A percentile compares a stretch with the other conserved stretches of the same genome.
These are phyloP conservation scores for Lycodopsis pacificus DNA, from an alignment of 2,797 vertebrate species.

Conservation along the genomic window DNA sequence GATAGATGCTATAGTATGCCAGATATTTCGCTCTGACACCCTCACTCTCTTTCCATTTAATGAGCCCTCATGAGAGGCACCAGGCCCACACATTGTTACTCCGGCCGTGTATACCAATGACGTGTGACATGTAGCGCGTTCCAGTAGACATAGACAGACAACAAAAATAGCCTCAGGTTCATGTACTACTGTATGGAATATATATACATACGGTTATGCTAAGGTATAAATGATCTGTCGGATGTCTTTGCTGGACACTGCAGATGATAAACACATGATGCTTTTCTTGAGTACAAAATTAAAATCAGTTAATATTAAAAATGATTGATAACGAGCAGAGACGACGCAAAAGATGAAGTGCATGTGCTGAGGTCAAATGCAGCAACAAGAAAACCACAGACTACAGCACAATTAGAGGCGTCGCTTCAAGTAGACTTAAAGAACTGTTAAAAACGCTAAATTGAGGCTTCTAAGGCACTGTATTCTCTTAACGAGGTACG, in stretches of 20 bases:
- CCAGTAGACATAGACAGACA: neutral
- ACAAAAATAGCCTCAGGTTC: slow-evolving; percentile 1
- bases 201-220: neutral
- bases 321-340: neutral
- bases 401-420: slow-evolving; percentile 21
- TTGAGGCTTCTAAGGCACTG: slow-evolving; percentile 25
- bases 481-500: slow-evolving; percentile 36
- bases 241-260: neutral
- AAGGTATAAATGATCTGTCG: neutral
- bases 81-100: slow-evolving; percentile 33
- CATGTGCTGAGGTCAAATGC: slow-evolving; percentile 1
- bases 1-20: slow-evolving; percentile 35
- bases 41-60: slow-evolving; percentile 48
- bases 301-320: slow-evolving; percentile 7
- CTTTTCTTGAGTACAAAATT: slow-evolving; percentile 2
- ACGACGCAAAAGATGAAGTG: neutral
- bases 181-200: neutral
- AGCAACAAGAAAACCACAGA: neutral
- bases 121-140: neutral
- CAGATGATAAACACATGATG: neutral
- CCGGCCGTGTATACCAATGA: slow-evolving; percentile 6
- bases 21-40: slow-evolving; percentile 36
- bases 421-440: slow-evolving; percentile 22
- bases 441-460: slow-evolving; percentile 31
- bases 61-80: slow-evolving; percentile 57